Base-by-base conservation (phyloP, 2,113 vertebrate genomes). In the Cnemophilus loriae region DNA sequence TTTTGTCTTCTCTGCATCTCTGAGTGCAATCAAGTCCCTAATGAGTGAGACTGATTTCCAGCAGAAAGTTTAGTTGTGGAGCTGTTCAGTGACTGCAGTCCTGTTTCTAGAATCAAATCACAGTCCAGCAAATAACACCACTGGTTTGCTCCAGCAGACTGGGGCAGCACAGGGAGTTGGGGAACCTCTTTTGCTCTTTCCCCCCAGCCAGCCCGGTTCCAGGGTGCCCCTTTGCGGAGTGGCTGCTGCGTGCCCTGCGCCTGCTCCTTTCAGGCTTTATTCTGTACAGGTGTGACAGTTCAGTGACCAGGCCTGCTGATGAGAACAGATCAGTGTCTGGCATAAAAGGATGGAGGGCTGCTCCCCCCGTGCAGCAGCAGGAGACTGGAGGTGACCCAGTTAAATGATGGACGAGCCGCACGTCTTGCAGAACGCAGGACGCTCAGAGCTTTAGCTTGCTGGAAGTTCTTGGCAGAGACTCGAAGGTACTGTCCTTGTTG, bases 161-260 rank as follows among this genome's bases (percentile, higher is more conserved):
- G n/a, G 24, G 61, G 50, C 44, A 64, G 63, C 6, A 5, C 39
- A 46, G 33, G 23, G 27, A 13, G 6, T 12, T 17, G 15, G 26
- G 19, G 49, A 76, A 16, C 16, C 44, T 67, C n/a, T 35, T 70
- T 71, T 82, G 28, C 23, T 39, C 17, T 84, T 64, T 46, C 11
- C 30, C 46, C 7, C 42, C 0, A 0, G 39, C 42, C 24, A 63
- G 57, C 32, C 50, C 53, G 22, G 10, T 80, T 44, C 39, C 4
- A 3, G 27, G 35, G 19, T 68, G 26, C 9, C 59, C 49, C 39
- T 50, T 68, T 55, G 92, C 39, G 22, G 32, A 30, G 24, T 73
- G 55, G 33, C 41, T 79, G 81, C 65, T 28, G 17, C 2, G 0
- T 65, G 49, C n/a, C 26, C 56, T 56, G 41, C 7, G 4, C 44